Evolutionary conservation across 1,140 invertebrate species (phyloP), one percentile per base, ranked within the genome.

Genomic region (Episyrphus balteatus): DNA sequence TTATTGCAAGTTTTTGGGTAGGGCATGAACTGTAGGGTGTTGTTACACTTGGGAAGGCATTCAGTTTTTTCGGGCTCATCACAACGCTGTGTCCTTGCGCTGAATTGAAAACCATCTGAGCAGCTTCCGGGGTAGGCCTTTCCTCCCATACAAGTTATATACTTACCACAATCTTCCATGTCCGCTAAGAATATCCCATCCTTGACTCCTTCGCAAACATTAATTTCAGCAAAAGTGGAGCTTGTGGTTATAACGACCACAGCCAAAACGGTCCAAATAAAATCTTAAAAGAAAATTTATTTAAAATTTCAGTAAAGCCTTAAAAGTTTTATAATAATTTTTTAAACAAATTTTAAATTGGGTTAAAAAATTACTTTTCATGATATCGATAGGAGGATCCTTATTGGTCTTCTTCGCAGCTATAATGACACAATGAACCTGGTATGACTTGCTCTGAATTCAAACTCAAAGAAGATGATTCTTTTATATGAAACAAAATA

Each of bases 1-100:
- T 64, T 65, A 42, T 52, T 61, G 31, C 62, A 65, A 37, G 62
- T 65, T 45, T 62, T 59, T 44, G 59, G 55, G 12, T 65, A 65
- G 19, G 50, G 40, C 44, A 62, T 62, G 7, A 59, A 56, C 8
- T 45, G 50, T 12, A 65, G 33, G 0, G 56, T 59, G 1, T 46
- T 5, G 0, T 55, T 53, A 18, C 62, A 65, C 1, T 46, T 56
- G 18, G 53, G 55, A 1, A 64, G 30, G 18, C 62, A 65, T 0
- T 38, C 19, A 7, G 52, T 54, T 40, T 59, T 53, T 11, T 47
- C 48, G 0, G 48, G 51, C 1, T 26, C 10, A 17, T 55, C 52
- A 21, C 62, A 65, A 34, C 58, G 41, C 45, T 65, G 62, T 18
- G 51, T 38, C 1, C 6, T 41, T 8, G 62, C 37, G 52, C 65